phyloP scores from a whole-genome alignment of 2,797 vertebrate species.

The Bryconaethiops microstoma region DNA sequence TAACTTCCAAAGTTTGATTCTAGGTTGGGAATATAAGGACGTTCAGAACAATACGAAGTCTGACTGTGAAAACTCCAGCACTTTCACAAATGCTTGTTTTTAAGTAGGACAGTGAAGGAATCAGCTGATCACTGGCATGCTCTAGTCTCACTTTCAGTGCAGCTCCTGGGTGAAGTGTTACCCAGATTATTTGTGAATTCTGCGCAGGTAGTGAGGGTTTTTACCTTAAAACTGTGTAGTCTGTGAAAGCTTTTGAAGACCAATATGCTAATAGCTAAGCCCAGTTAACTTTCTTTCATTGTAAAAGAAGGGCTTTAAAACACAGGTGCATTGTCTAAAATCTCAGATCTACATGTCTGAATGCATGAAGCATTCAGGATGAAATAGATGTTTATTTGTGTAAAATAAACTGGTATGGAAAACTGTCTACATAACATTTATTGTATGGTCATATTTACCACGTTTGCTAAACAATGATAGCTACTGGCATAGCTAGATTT shows the following conservation, averaged over 20 bases:
- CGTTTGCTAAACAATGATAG: too few relatives aligned
- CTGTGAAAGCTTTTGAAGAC: background rate
- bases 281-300: too few relatives aligned
- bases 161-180: slow-evolving; percentile 40
- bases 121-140: slow-evolving; percentile 15
- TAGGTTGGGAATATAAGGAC: background rate
- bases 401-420: too few relatives aligned
- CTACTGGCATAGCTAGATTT: too few relatives aligned
- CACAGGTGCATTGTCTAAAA: too few relatives aligned
- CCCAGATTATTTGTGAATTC: slow-evolving; percentile 52
- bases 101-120: slow-evolving; percentile 10
- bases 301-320: too few relatives aligned
- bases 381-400: too few relatives aligned
- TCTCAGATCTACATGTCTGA: too few relatives aligned
- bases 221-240: slow-evolving; percentile 13
- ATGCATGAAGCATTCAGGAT: too few relatives aligned
- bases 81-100: slow-evolving; percentile 2
- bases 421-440: too few relatives aligned
- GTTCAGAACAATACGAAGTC: background rate
- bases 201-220: slow-evolving; percentile 32
- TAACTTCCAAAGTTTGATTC: background rate
- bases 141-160: background rate
- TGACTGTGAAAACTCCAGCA: slow-evolving; percentile 7
- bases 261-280: background rate
- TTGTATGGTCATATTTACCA: too few relatives aligned